Evolutionary conservation across 2,888 invertebrate genomes (phyloP).

Genomic region (Lasius fuliginosus): DNA sequence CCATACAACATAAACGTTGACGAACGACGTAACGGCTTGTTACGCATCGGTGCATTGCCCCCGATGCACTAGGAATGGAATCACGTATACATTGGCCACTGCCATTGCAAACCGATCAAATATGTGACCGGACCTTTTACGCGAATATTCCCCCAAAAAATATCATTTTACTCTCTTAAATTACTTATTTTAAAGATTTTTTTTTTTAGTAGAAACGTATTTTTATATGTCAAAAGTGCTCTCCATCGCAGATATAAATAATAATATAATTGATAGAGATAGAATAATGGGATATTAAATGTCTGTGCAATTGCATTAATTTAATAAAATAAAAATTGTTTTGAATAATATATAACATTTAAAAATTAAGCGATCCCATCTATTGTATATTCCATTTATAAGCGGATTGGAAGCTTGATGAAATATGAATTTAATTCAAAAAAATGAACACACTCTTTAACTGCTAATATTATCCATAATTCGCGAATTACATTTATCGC

Average conservation of each 20-base stretch:
- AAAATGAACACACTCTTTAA: neutral
- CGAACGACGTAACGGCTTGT: slow-evolving; percentile 45
- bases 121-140: neutral
- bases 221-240: neutral
- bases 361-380: neutral
- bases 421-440: slow-evolving; percentile 2
- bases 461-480: neutral
- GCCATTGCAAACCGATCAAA: slow-evolving; percentile 22
- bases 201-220: neutral
- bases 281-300: neutral
- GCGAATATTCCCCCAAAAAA: slow-evolving; percentile 13
- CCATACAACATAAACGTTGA: slow-evolving; percentile 48
- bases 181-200: neutral
- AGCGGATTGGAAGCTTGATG: neutral
- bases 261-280: neutral
- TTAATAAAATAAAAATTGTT: neutral
- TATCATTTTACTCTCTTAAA: slow-evolving; percentile 3
- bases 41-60: slow-evolving; percentile 33
- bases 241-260: neutral
- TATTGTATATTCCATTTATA: neutral
- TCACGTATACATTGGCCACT: neutral
- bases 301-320: neutral
- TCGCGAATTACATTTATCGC: neutral
- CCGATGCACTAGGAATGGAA: slow-evolving; percentile 18
- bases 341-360: neutral